Base-by-base conservation (phyloP, 2,888 invertebrate genomes). In the Panzeria rudis region DNA sequence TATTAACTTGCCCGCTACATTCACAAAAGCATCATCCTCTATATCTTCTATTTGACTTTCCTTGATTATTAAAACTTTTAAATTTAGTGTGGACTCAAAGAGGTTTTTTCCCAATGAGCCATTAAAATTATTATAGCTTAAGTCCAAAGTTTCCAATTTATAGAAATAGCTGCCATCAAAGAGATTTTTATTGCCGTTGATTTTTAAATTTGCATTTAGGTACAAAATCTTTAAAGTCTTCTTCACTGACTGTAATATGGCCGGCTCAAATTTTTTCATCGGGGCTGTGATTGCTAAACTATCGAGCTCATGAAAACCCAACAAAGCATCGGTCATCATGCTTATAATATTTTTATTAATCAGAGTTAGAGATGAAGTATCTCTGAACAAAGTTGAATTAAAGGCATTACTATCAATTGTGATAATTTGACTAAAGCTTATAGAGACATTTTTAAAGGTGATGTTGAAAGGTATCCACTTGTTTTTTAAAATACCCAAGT, bases 201-300 rank as follows among this genome's bases (percentile, higher is more conserved):
- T 86, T 0, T 11, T 15, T 0, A 90, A 71, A 15, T 88, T 87
- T 1, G 86, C 86, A 79, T 89, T 89, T 2, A 92, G 54, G n/a
- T 82, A 86, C 3, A 92, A 76, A 17, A 88, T 87, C 0, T 82
- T 82, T 2, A 92, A 83, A 0, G 90, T 90, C 2, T 87, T 75
- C 75, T 91, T 91, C 0, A 92, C 88, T 0, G 92, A 91, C 56
- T 91, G 92, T 54, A 92, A 87, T 38, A 92, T 89, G 3, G 88
- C 87, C 23, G 89, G 69, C 56, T 88, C 87, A 2, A 91, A 77
- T 0, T 66, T 52, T 0, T 79, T 69, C 7, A 91, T 52, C 3
- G 69, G 80, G 0, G 88, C 87, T 3, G 84, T 86, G 9, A 92
- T 89, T 4, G 87, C 87, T 11, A 92, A 85, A 47, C 88, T 89